Evolutionary conservation across 2,113 vertebrate species (phyloP).

Genomic region (Crypturellus undulatus): DNA sequence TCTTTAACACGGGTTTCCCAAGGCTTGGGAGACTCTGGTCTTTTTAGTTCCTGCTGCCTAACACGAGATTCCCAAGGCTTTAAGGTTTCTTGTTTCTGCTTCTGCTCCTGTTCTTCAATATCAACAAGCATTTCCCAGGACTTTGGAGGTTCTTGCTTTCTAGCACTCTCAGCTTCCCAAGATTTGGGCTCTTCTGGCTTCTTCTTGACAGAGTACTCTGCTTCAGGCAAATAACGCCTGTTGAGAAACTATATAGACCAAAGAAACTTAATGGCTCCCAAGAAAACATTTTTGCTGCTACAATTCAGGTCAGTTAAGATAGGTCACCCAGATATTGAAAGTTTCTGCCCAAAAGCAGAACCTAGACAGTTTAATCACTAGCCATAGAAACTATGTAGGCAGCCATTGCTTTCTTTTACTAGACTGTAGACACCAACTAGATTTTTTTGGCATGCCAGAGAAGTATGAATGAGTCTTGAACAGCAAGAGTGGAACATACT

Average conservation of each 20-base stretch:
- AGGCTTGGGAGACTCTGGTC: constrained; percentile 54
- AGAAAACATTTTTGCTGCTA: constrained; percentile 57
- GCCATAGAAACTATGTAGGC: neutral
- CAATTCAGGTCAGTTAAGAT: constrained; percentile 54
- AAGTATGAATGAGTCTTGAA: neutral
- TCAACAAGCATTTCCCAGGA: constrained; percentile 85
- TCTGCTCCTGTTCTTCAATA: constrained; percentile 69
- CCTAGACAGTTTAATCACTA: constrained; percentile 6
- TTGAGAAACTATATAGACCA: constrained; percentile 87
- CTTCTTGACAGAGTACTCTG: constrained; percentile 72
- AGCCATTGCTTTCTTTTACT: neutral
- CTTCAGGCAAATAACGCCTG: constrained; percentile 83
- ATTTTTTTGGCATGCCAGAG: neutral
- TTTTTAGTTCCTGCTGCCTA: constrained; percentile 68
- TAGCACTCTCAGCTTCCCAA: constrained; percentile 83
- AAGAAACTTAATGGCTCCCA: constrained; percentile 63
- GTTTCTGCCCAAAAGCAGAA: neutral
- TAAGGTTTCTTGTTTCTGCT: constrained; percentile 63
- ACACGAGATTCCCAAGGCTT: constrained; percentile 72
- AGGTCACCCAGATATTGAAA: constrained; percentile 20
- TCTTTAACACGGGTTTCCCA: constrained; percentile 77
- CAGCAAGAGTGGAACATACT: neutral
- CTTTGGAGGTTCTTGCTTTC: constrained; percentile 84
- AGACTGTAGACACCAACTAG: neutral
- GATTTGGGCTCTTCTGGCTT: constrained; percentile 65